Base-by-base conservation (phyloP, 2,797 vertebrate species). In the Oreonectes daqikongensis region DNA sequence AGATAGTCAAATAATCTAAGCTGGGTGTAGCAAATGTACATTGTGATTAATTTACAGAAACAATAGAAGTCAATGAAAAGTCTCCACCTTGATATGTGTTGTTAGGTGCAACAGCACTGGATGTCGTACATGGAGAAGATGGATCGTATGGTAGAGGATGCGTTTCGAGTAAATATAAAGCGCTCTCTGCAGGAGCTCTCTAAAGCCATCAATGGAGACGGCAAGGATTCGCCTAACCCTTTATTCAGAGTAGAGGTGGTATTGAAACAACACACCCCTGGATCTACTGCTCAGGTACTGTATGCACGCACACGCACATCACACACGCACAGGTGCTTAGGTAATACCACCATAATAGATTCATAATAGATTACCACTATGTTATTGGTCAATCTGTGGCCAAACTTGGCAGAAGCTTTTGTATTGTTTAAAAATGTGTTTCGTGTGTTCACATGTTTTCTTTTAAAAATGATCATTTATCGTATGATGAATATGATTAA, bases 71-170 rank as follows among this genome's bases (percentile, higher is more conserved):
- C 9, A 53, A 8, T 53, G 2, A 53, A 20, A 22, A 22, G 20
- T 53, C 52, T 24, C 11, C 57, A 65, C 28, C n/a, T n/a, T n/a
- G n/a, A n/a, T 72, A 57, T 72, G 40, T 82, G 55, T 69, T 20
- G 77, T 79, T 79, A 97, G 95, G 93, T 96, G 65, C 94, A 95
- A 74, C 92, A 94, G 65, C 88, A 94, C 74, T 97, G 94, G 95
- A 64, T 85, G 79, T 80, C 81, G 17, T 94, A 94, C 81, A 91
- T 89, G 0, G 81, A 92, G 44, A 92, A 92, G 61, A 88, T 95
- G 78, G 94, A 97, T 78, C 77, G 2, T 24, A 91, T 94, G 90
- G 87, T 96, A 72, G 94, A 96, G 80, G 91, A 95, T 0, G 92
- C 94, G 30, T 85, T 96, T 15, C 90, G 91, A 32, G 84, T 86